A percentile compares a stretch with the other conserved stretches of the same genome.
phyloP scores from a whole-genome alignment of 2,113 vertebrate species.

The Psilopogon haemacephalus region DNA sequence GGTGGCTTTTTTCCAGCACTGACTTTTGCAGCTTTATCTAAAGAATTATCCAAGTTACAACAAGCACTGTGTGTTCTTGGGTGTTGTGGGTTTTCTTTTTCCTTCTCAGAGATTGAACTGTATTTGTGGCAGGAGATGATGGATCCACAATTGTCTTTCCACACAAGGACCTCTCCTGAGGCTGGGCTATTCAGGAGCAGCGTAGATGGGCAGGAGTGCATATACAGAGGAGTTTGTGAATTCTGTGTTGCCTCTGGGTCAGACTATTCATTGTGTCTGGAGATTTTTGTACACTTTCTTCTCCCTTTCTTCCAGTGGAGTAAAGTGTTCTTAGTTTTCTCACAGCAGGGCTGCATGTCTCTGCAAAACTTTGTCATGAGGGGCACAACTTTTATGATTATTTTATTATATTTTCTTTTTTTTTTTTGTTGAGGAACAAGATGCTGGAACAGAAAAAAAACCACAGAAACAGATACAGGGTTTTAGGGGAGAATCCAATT shows the following conservation, averaged over 20 bases:
- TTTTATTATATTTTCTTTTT: neutral
- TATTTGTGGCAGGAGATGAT: neutral
- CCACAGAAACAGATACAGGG: neutral
- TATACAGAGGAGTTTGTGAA: neutral
- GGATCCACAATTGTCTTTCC: neutral
- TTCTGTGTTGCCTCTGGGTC: neutral
- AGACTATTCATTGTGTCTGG: neutral
- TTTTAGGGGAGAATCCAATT: conserved; percentile 14
- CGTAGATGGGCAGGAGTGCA: neutral
- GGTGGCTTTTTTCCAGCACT: neutral
- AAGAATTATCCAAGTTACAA: neutral
- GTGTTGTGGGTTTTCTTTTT: neutral
- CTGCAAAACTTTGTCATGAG: neutral
- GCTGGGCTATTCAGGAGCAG: neutral
- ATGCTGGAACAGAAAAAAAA: neutral
- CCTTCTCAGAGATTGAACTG: neutral
- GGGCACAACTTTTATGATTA: neutral
- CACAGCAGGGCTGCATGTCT: neutral
- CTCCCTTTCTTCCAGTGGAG: neutral
- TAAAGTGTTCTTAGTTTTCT: neutral
- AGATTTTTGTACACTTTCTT: neutral
- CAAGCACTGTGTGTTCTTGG: neutral
- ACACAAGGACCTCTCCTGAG: neutral
- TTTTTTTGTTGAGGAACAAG: neutral
- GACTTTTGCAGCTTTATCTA: neutral